Evolutionary conservation across 2,797 vertebrate genomes (phyloP).

Genomic region (Rhinoraja longicauda): DNA sequence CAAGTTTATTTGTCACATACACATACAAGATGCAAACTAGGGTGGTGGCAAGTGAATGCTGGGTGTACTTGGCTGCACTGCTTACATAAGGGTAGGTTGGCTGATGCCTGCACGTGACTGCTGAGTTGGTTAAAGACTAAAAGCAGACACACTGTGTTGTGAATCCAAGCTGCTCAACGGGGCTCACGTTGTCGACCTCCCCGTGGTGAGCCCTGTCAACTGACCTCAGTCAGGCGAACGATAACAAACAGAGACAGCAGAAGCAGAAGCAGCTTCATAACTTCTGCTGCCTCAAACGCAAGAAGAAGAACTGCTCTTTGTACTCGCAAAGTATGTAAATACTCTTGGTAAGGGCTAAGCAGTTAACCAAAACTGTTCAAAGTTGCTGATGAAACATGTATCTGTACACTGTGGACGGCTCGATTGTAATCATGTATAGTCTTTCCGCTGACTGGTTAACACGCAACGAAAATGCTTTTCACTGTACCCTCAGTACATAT

Average conservation of each 20-base stretch:
- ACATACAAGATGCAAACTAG: not conserved
- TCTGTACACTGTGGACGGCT: too few relatives aligned
- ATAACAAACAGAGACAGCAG: too few relatives aligned
- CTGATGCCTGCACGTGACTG: not conserved
- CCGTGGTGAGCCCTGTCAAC: too few relatives aligned
- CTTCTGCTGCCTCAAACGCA: too few relatives aligned
- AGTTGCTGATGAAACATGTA: not conserved
- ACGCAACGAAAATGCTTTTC: too few relatives aligned
- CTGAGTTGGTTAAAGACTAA: not conserved
- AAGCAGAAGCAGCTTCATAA: too few relatives aligned
- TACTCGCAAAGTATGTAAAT: not conserved
- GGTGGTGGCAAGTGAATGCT: not conserved
- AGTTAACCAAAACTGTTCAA: not conserved
- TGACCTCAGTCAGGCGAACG: too few relatives aligned
- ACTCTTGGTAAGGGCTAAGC: not conserved
- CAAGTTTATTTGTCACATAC: too few relatives aligned
- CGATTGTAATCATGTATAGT: too few relatives aligned
- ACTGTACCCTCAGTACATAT: too few relatives aligned
- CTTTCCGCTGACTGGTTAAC: too few relatives aligned
- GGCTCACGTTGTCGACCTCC: too few relatives aligned
- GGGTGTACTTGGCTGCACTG: not conserved
- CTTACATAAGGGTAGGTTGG: not conserved
- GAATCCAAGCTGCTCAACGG: not conserved
- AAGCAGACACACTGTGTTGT: not conserved
- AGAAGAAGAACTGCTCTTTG: not conserved